These are phyloP conservation scores for Pseudanteris insignis DNA, from an alignment of 2,888 invertebrate genomes.

Conservation along the genomic window DNA sequence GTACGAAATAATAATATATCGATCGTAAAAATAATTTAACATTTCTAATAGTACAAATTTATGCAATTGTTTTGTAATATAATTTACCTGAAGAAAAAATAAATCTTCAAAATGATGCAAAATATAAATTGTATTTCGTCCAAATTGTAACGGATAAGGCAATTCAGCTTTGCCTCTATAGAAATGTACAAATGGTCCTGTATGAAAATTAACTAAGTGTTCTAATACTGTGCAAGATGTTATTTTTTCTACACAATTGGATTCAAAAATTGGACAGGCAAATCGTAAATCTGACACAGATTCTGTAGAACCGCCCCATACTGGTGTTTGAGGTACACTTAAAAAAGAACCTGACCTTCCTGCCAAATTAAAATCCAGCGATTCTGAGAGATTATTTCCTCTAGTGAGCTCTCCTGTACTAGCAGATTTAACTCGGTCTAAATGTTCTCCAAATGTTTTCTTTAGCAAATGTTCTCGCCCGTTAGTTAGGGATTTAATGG, in stretches of 20 bases:
- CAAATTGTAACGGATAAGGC: conserved; percentile 56
- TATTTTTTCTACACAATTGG: conserved; percentile 50
- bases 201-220: conserved; percentile 54
- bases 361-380: conserved; percentile 11
- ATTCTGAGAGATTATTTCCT: conserved; percentile 14
- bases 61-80: neutral
- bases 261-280: conserved; percentile 53
- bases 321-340: conserved; percentile 53
- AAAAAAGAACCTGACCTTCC: conserved; percentile 42
- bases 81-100: conserved; percentile 57
- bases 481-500: conserved; percentile 30
- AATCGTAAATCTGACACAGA: conserved; percentile 50
- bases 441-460: conserved; percentile 43
- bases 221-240: conserved; percentile 51
- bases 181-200: conserved; percentile 56
- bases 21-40: no score
- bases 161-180: conserved; percentile 51
- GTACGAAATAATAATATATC: no score
- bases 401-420: conserved; percentile 60
- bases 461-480: conserved; percentile 42
- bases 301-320: conserved; percentile 61
- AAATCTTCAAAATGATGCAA: conserved; percentile 54
- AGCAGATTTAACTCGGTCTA: conserved; percentile 60
- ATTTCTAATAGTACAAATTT: neutral
- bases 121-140: conserved; percentile 52